Evolutionary conservation across 2,888 invertebrate species (phyloP), one percentile per base, ranked within the genome.

Genomic region (Apoda limacodes): DNA sequence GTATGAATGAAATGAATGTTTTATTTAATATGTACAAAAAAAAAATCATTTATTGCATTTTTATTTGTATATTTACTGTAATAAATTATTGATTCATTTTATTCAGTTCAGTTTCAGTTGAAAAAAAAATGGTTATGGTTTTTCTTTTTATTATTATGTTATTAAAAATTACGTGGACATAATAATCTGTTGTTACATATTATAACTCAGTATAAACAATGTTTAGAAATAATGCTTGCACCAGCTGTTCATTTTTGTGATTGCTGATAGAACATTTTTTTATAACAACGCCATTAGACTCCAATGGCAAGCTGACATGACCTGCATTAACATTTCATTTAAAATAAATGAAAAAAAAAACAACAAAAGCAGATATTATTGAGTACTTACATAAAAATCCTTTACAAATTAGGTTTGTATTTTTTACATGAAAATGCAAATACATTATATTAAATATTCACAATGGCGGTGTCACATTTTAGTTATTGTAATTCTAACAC

Each of bases 151-250:
- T 55, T 58, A 49, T 72, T 71, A 56, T 58, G 49, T 72, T 71
- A 68, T 72, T 63, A 70, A 74, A 75, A 75, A 74, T 76, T 76
- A 76, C 68, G 67, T 74, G 72, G 72, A 75, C 76, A 75, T 70
- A 70, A 68, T 74, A 75, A 75, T 71, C 75, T 69, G 59, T 67
- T 76, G 78, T 76, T 78, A 78, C 72, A 80, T 75, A 72, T 60
- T 67, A 69, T 72, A 66, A 65, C 68, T 69, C 68, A 68, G 65
- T 76, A 74, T 75, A 76, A 74, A 76, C 72, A 76, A 67, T 62
- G 64, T 63, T 63, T 56, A 59, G 59, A 67, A 58, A 57, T 55
- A 63, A 66, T 65, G 64, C 60, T 67, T 60, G 61, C 60, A 63
- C 59, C 71, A 68, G 67, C 63, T 46, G 43, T 60, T 61, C 50